Evolutionary conservation across 2,888 invertebrate species (phyloP), one percentile per base, ranked within the genome.

Genomic region (Oscheius sp.): DNA sequence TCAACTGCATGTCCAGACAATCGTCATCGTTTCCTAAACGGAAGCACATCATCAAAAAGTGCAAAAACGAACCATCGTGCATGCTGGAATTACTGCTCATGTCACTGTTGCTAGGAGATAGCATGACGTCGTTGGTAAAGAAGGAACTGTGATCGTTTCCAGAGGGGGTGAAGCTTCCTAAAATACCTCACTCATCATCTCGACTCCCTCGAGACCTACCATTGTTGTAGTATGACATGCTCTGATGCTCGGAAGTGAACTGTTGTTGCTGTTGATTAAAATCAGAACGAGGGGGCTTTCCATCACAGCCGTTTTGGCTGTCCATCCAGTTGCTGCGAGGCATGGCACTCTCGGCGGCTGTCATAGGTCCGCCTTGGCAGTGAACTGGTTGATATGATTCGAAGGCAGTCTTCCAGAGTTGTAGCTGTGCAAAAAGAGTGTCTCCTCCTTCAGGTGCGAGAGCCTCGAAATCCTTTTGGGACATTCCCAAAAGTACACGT

Each of bases 321-420:
- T 55, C 55, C n/a, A 55, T 55, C 68, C 68, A 68, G 32, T 51
- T 51, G 55, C 13, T 68, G 11, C 70, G 58, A n/a, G 70, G 58
- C 58, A 62, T 62, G 11, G 62, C 48, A 62, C 71, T 78, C 66
- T 80, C 76, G 32, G 76, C 75, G 42, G 80, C 80, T 48, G 80
- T 80, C 76, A 80, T 77, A 48, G 70, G 74, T 4, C 77, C 78
- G 60, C 79, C 78, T 57, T 78, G 78, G 42, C 55, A 73, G 2
- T 76, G 76, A 50, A 75, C 75, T 50, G 79, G 80, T 55, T 82
- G 81, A 76, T 81, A 82, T 47, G 79, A 78, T 57, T 84, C 83
- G 73, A 82, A 82, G n/a, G 80, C 88, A 10, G 88, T 88, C 62
- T 85, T 86, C 88, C 88, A 88, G 5, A 88, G 79, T 74, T 88